Base-by-base conservation (phyloP, 2,888 invertebrate genomes). In the Anaspis maculata region DNA sequence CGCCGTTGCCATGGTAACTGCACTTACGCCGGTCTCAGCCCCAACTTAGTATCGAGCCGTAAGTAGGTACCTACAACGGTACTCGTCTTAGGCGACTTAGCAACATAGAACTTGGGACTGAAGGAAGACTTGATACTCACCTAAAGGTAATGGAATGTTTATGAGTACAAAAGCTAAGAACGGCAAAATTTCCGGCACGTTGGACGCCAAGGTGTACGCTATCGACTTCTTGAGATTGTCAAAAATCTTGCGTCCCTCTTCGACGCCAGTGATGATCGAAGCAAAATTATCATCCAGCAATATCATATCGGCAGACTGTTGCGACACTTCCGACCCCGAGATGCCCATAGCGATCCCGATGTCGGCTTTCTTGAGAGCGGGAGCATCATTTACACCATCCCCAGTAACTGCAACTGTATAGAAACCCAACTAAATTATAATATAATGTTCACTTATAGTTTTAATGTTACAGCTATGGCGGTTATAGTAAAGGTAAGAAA, bases 261-360 rank as follows among this genome's bases (percentile, higher is more conserved):
- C 88, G 11, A 89, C 83, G 27, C 88, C 89, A 2, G 77, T 80
- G 1, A 89, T 87, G 39, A 89, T 88, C 0, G 87, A 86, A 0
- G 87, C 84, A 56, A 90, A 90, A 63, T 89, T 89, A 56, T 89
- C 89, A 51, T 89, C 89, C 64, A 89, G 70, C 38, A 89, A 67
- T 56, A 90, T 86, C 73, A 90, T 88, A 57, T 90, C 90, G 4
- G 90, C 90, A 0, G 89, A 87, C 62, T 89, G 86, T 65, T 89
- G 88, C 3, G 82, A 82, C 6, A 79, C 83, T 57, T 84, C 83
- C 5, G 82, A 79, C 5, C 83, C 83, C 30, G 79, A 72, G 35
- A 84, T 83, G 10, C 84, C 84, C 83, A 84, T 84, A 1, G 83
- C 82, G 15, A 84, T 74, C 24, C 84, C 85, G 30, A 84, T 83